Evolutionary conservation across 2,113 vertebrate species (phyloP), one percentile per base, ranked within the genome.

Genomic region (Bubo blakistoni): DNA sequence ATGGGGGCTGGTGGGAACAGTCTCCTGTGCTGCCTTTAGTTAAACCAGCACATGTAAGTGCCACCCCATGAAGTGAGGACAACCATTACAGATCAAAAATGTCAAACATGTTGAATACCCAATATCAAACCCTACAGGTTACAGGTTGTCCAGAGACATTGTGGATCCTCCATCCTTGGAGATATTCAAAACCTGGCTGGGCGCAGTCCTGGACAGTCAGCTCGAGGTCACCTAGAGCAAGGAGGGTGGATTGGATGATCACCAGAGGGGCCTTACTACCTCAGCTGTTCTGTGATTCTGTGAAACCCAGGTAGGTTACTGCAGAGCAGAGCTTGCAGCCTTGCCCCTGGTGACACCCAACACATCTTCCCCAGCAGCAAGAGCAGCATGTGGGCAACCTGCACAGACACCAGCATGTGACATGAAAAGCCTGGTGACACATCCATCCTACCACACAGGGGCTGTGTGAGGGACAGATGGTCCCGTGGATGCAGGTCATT

Each of bases 381-480:
- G 16, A 67, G 30, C n/a, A 67, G 7, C 0, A 0, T 66, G 17
- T 51, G 36, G 29, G 44, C 32, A 83, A 52, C 42, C 40, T 74
- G 27, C 34, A 62, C 27, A 62, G 55, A 17, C 36, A 46, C 25
- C 29, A 67, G 22, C 47, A 8, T 20, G 22, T 51, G 21, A 3
- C n/a, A 70, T 13, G 6, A 70, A 74, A 86, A 36, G 22, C 44
- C 24, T 29, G 55, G 51, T 51, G 67, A 30, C 27, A 15, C 10
- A 62, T 32, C 36, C 3, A 2, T 61, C 76, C 27, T 13, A 15
- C 9, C n/a, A n/a, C 32, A 11, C 24, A 70, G 49, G 19, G n/a
- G 16, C 32, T 77, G 21, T 58, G 30, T 0, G 0, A 58, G 44
- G 49, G 10, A 30, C 3, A 10, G 29, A n/a, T 30, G 11, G 11